These are phyloP conservation scores for Myiagra hebetior DNA, from an alignment of 2,113 vertebrate species.

Conservation along the genomic window DNA sequence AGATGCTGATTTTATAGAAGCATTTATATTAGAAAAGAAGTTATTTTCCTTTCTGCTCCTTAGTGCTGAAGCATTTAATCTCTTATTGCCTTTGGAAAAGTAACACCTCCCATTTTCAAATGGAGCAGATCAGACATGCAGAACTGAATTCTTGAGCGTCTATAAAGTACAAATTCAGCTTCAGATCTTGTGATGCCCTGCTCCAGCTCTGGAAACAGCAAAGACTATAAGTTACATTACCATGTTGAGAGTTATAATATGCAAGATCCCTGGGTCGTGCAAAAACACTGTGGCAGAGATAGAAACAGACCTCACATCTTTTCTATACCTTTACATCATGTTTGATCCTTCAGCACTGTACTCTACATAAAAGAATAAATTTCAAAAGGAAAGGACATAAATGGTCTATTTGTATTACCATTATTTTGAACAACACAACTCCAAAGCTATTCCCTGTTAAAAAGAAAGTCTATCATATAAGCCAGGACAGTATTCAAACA, in stretches of 20 bases:
- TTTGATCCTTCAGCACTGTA: neutral
- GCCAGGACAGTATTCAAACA: fast-evolving
- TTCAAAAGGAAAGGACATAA: neutral
- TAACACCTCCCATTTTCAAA: neutral
- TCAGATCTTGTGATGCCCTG: neutral
- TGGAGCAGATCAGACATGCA: neutral
- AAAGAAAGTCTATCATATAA: neutral
- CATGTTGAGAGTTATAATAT: neutral
- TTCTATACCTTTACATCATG: neutral
- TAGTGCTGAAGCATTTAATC: neutral
- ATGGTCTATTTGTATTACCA: neutral
- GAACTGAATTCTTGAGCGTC: neutral
- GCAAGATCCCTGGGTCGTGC: neutral
- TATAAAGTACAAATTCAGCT: neutral
- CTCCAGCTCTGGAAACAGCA: neutral
- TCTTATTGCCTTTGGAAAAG: neutral
- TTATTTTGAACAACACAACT: neutral
- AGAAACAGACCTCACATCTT: neutral
- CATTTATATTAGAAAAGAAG: neutral
- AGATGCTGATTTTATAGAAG: neutral
- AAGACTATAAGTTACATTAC: neutral
- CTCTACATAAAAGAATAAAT: neutral
- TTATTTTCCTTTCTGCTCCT: neutral
- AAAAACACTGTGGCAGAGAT: neutral
- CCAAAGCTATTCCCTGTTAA: neutral